Percentiles rank a stretch among this genome's conserved stretches.
phyloP scores from a whole-genome alignment of 2,888 invertebrate species.

The Petrolisthes manimaculis region DNA sequence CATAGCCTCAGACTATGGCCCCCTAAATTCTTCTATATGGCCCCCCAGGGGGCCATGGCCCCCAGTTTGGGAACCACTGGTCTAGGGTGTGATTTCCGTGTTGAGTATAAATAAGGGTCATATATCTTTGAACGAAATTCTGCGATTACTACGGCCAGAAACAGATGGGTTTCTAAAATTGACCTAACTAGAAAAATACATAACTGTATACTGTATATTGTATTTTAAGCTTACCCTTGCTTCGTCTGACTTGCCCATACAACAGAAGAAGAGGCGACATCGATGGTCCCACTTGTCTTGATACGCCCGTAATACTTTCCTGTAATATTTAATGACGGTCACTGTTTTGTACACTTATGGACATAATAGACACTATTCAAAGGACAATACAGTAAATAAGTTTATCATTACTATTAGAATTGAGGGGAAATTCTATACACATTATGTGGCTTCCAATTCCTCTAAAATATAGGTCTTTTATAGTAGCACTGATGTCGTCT shows the following conservation, averaged over 20 bases:
- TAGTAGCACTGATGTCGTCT: no score
- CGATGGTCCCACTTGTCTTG: slow-evolving; percentile 90
- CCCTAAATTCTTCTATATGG: no score
- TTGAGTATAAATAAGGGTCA: background rate
- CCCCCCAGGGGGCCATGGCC: no score
- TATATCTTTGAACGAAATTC: background rate
- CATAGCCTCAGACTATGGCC: no score
- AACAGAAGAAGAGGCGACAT: slow-evolving; percentile 85
- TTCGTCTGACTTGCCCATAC: slow-evolving; percentile 82
- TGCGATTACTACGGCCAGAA: background rate
- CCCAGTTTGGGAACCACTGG: no score
- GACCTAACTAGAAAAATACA: background rate
- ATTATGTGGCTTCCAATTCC: slow-evolving; percentile 79
- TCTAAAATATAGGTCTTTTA: slow-evolving; percentile 68
- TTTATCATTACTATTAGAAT: no score
- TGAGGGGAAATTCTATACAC: no score
- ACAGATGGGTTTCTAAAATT: background rate
- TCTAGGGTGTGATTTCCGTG: no score
- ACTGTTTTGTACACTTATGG: no score
- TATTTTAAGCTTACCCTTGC: slow-evolving; percentile 74
- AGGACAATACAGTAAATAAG: no score
- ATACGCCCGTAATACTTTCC: slow-evolving; percentile 87
- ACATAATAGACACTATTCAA: no score
- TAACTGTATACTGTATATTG: background rate
- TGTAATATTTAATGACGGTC: slow-evolving; percentile 70